Evolutionary conservation across 2,113 vertebrate species (phyloP), one percentile per base, ranked within the genome.

Genomic region (Melanocharis versteri): DNA sequence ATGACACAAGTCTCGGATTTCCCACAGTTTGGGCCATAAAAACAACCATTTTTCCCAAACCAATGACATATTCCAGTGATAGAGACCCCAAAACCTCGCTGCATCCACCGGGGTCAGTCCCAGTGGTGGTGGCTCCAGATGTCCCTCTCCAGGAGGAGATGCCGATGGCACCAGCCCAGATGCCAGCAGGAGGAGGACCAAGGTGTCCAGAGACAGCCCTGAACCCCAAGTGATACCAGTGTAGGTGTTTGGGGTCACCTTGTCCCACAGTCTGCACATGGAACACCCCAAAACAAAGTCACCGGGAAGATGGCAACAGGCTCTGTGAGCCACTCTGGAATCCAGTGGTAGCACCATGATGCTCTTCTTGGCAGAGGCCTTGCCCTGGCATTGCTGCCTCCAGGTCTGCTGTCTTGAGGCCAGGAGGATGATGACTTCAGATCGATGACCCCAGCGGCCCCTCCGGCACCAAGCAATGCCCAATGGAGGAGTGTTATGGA

Each of bases 401-500:
- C 2, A 1, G 8, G 3, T 48, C 51, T 39, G 56, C 72, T 81
- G 27, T 33, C 39, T 40, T 0, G 1, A 42, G 15, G 10, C 3
- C 21, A 78, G 58, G 19, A 79, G 30, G 48, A 75, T 8, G 23
- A 58, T 27, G 61, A 71, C 40, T 70, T 73, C 62, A 69, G 30
- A 42, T 3, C 0, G 0, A 37, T 5, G 11, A 47, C 45, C 54
- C 26, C 61, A 61, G 16, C 1, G 0, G 27, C 3, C 62, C 21
- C 40, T 26, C 15, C 0, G 0, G 70, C 0, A 1, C 31, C 26
- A 0, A 2, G 39, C 8, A 15, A 53, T 27, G 37, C 37, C 45
- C 0, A 0, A 11, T 1, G 15, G 3, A 53, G 78, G 48, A 69
- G 15, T 1, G 1, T 31, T 20, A 42, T 0, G 3, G 73, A 88